Conservation (phyloP, 2,113 vertebrate genomes). For the Passer domesticus region DNA sequence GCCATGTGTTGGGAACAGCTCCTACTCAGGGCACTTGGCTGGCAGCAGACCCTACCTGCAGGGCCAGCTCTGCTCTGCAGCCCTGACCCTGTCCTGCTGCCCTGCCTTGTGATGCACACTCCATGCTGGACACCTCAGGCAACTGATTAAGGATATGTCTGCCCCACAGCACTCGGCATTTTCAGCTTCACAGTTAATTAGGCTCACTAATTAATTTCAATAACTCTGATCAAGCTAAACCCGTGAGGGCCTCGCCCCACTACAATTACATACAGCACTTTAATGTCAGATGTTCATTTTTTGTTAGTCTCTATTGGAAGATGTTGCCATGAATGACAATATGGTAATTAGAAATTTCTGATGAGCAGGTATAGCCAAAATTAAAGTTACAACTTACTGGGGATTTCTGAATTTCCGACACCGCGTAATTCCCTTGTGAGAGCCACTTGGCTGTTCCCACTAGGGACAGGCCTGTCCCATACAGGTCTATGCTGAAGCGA, state of each 20-base stretch:
- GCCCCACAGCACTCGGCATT: not conserved
- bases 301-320: not conserved
- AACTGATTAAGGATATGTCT: slow-evolving; percentile 18
- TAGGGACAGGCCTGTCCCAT: slow-evolving; percentile 88
- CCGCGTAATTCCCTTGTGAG: slow-evolving; percentile 90
- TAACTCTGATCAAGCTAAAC: not conserved
- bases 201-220: slow-evolving; percentile 20
- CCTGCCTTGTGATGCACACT: not conserved
- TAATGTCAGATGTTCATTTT: not conserved
- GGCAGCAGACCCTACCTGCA: not conserved
- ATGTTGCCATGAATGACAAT: not conserved
- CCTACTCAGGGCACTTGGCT: not conserved
- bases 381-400: slow-evolving; percentile 75
- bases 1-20: not conserved
- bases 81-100: not conserved
- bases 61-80: not conserved
- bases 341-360: not conserved
- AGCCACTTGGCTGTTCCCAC: slow-evolving; percentile 82
- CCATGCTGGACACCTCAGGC: not conserved
- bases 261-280: not conserved
- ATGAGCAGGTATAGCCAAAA: not conserved
- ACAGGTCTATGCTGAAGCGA: slow-evolving; percentile 90
- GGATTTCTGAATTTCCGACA: slow-evolving; percentile 87
- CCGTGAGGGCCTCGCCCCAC: rapidly evolving
- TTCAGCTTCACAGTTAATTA: slow-evolving; percentile 3